phyloP scores from a whole-genome alignment of 2,797 vertebrate species.

The Antennarius maculatus region DNA sequence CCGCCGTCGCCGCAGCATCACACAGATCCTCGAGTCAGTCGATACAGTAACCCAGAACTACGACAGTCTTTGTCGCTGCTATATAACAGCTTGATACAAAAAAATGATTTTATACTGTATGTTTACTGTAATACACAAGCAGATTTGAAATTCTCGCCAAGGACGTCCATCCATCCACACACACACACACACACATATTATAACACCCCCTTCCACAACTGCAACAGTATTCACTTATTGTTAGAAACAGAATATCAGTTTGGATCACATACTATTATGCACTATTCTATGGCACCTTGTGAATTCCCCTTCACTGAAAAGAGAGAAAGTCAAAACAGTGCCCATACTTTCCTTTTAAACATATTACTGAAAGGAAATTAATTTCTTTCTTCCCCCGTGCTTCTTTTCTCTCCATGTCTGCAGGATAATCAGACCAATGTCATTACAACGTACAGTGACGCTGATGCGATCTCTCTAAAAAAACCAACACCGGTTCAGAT shows the following conservation, averaged over 20 bases:
- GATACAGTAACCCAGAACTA: conserved; percentile 31
- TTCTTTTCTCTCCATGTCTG: conserved; percentile 20
- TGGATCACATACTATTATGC: conserved; percentile 34
- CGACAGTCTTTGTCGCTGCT: conserved; percentile 39
- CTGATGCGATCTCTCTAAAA: conserved; percentile 31
- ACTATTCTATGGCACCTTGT: conserved; percentile 31
- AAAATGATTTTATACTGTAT: conserved; percentile 24
- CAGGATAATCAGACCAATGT: conserved; percentile 22
- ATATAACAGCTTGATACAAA: conserved; percentile 44
- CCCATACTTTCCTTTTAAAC: conserved; percentile 34
- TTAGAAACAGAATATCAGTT: conserved; percentile 42
- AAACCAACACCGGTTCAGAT: conserved; percentile 6
- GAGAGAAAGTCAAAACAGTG: conserved; percentile 35
- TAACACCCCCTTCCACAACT: conserved; percentile 19
- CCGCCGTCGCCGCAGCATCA: conserved; percentile 39
- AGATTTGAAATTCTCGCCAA: conserved; percentile 54
- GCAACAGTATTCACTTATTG: conserved; percentile 42
- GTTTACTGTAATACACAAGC: conserved; percentile 39
- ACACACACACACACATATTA: conserved; percentile 38
- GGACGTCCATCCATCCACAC: conserved; percentile 36
- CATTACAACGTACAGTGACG: conserved; percentile 24
- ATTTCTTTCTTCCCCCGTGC: background rate
- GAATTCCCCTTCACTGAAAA: conserved; percentile 17
- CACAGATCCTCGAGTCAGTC: conserved; percentile 32
- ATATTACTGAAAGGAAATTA: background rate